Conservation (phyloP, 2,888 invertebrate genomes). For the Meiosimyza platycephala region DNA sequence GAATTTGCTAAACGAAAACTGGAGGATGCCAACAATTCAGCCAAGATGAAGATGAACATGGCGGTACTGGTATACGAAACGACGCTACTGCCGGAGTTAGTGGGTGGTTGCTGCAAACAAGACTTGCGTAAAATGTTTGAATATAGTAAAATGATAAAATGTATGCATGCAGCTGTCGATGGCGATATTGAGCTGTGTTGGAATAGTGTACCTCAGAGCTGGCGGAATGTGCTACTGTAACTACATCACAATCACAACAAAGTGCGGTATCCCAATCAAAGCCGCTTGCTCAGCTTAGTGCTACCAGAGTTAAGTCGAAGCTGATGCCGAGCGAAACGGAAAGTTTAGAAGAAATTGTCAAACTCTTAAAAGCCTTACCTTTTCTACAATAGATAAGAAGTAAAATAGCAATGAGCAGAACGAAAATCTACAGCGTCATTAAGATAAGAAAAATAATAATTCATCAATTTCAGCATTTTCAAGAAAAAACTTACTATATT, state of each 20-base stretch:
- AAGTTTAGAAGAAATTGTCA: conserved; percentile 60
- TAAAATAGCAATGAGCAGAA: too few relatives aligned
- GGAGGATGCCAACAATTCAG: conserved; percentile 78
- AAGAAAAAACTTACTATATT: neutral
- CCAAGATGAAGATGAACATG: conserved; percentile 72
- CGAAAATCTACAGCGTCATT: too few relatives aligned
- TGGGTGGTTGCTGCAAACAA: conserved; percentile 52
- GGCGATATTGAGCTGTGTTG: conserved; percentile 56
- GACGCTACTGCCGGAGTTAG: conserved; percentile 12
- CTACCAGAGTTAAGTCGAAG: conserved; percentile 41
- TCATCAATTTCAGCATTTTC: neutral
- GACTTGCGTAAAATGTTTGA: conserved; percentile 59
- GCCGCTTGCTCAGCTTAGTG: conserved; percentile 56
- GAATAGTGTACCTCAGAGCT: conserved; percentile 64
- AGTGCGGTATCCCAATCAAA: conserved; percentile 51
- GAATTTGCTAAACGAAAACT: conserved; percentile 84
- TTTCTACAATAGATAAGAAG: conserved; percentile 50
- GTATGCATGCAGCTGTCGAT: conserved; percentile 62
- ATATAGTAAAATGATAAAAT: conserved; percentile 64
- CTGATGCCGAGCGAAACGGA: conserved; percentile 38
- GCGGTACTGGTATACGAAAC: conserved; percentile 50
- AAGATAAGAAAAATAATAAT: neutral
- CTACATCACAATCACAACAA: conserved; percentile 51
- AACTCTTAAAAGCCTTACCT: conserved; percentile 56
- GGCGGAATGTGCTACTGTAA: conserved; percentile 55